phyloP scores from a whole-genome alignment of 2,888 invertebrate species.

The Eugnorisma glareosa region DNA sequence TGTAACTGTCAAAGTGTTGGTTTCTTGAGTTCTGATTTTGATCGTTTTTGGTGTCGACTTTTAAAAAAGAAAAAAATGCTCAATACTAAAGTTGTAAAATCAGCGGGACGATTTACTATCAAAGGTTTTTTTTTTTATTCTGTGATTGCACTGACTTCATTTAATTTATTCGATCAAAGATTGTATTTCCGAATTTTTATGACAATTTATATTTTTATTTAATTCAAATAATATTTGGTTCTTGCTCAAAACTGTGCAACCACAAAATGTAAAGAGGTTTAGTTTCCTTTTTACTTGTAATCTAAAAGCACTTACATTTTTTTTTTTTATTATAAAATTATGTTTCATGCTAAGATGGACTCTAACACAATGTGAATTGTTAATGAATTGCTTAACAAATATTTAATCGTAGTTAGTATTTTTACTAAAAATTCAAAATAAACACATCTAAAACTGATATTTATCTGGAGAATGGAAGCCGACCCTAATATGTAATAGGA shows the following conservation, averaged over 20 bases:
- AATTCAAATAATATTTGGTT: background rate
- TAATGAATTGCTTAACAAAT: background rate
- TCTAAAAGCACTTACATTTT: background rate
- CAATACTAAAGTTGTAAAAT: background rate
- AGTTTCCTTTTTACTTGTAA: no score
- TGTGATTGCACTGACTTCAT: background rate
- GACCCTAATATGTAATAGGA: background rate
- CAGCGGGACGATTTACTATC: no score
- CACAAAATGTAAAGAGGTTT: no score
- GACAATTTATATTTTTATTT: background rate
- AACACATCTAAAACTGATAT: background rate
- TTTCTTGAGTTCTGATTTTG: background rate
- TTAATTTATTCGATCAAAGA: background rate
- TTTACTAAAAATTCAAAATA: background rate
- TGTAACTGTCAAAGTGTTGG: slow-evolving; percentile 8
- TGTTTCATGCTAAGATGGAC: background rate
- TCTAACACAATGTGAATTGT: background rate
- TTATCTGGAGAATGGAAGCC: background rate
- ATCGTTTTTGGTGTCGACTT: background rate
- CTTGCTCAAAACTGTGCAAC: background rate
- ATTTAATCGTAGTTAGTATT: background rate
- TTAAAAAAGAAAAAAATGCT: no score
- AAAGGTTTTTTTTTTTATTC: no score
- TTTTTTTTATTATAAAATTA: background rate
- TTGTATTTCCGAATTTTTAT: background rate